Evolutionary conservation across 2,888 invertebrate species (phyloP), one percentile per base, ranked within the genome.

Genomic region (Pristionchus arcanus): DNA sequence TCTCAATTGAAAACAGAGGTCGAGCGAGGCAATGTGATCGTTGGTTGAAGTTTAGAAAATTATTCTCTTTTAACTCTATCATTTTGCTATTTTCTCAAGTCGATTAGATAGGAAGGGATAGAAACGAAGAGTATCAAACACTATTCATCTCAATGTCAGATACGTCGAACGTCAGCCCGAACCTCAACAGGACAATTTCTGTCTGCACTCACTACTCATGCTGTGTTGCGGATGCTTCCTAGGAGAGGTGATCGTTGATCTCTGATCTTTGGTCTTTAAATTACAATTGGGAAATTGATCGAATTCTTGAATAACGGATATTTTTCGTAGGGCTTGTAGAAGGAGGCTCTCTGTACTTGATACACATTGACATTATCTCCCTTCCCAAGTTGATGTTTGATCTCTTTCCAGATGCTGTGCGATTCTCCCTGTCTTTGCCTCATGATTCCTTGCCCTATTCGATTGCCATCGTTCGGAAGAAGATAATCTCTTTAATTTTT

Each of bases 141-240:
- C 42, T 49, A 49, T 49, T 49, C 11, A 13, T 11, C 42, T 49
- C 42, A 9, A 28, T 63, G 89, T 86, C 86, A 93, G 93, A 68
- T 93, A 94, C 68, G 92, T 94, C 0, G 93, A 93, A 90, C 89
- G 92, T 53, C 91, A 91, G 19, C 91, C 91, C 16, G 90, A 90
- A 42, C 90, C 74, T 71, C 71, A 91, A 31, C 90, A 93, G 34
- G 91, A 92, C 83, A 92, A 91, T 31, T 93, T 92, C 85, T 94
- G 94, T 93, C 90, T 94, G 15, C 92, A 92, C 13, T 93, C 94
- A 2, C 84, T 94, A 34, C 74, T 94, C 34, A 93, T 93, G 2
- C 91, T 94, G 5, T 93, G 93, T 83, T 94, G 94, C 81, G 94
- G 94, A 25, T 94, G 94, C 89, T 91, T 93, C 55, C 89, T 94